These are phyloP conservation scores for Phoeniculus purpureus DNA, from an alignment of 2,797 vertebrate genomes.

Conservation along the genomic window DNA sequence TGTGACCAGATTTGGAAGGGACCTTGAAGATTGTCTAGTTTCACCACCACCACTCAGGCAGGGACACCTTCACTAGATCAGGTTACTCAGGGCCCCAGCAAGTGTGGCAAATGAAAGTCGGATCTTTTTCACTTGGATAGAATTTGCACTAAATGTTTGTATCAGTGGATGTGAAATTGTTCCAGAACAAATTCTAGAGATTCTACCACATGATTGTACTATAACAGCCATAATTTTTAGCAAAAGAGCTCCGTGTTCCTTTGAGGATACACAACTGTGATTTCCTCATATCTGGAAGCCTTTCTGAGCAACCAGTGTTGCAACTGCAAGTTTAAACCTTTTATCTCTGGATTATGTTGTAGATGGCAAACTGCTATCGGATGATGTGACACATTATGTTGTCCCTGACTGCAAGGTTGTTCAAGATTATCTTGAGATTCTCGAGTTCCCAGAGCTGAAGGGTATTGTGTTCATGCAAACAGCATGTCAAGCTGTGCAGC, in stretches of 20 bases:
- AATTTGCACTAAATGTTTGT: not conserved
- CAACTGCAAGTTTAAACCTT: slow-evolving; percentile 21
- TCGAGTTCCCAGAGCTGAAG: slow-evolving; percentile 90
- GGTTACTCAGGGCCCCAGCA: too few relatives aligned
- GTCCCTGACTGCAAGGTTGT: slow-evolving; percentile 91
- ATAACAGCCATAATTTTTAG: not conserved
- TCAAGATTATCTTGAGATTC: slow-evolving; percentile 91
- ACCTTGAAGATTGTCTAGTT: too few relatives aligned
- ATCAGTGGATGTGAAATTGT: not conserved
- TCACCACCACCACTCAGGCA: too few relatives aligned
- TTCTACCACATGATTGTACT: not conserved
- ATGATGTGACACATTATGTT: slow-evolving; percentile 91
- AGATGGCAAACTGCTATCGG: slow-evolving; percentile 89
- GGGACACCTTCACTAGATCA: too few relatives aligned
- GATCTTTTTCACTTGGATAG: not conserved
- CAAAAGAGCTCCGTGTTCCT: not conserved
- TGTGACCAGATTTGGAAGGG: too few relatives aligned
- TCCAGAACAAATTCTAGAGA: not conserved
- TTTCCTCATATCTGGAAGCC: not conserved
- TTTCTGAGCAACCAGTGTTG: not conserved
- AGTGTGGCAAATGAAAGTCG: not conserved
- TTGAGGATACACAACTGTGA: not conserved
- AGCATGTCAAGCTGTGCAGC: slow-evolving; percentile 89
- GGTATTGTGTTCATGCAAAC: slow-evolving; percentile 95
- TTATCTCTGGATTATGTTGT: slow-evolving; percentile 59